Percentiles rank a stretch among this genome's conserved stretches.
phyloP scores from a whole-genome alignment of 2,797 vertebrate genomes.

The Chiloscyllium punctatum region DNA sequence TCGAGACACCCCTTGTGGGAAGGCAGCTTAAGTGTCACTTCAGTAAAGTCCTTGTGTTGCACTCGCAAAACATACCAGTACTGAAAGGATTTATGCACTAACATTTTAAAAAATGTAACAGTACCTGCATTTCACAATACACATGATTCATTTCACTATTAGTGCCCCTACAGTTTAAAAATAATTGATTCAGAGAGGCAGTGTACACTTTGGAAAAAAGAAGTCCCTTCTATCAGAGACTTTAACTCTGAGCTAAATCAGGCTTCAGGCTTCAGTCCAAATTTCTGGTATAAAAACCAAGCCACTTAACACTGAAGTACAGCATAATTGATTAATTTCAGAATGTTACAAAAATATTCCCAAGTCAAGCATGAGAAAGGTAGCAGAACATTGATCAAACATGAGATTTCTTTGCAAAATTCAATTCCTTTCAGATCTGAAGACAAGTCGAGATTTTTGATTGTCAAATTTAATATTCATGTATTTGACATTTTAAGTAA shows the following conservation, averaged over 20 bases:
- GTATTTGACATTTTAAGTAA: not conserved
- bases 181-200: not conserved
- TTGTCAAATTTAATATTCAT: not conserved
- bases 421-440: not conserved
- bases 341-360: not conserved
- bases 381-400: not conserved
- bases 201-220: not conserved
- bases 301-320: not conserved
- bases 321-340: not conserved
- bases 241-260: not conserved
- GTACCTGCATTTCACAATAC: not conserved
- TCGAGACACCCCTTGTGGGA: no score
- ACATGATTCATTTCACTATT: not conserved
- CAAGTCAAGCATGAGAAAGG: not conserved
- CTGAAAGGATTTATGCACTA: not conserved
- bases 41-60: no score
- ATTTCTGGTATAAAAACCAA: not conserved
- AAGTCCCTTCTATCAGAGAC: not conserved
- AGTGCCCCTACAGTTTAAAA: not conserved
- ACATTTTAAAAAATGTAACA: not conserved
- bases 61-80: not conserved
- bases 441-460: not conserved
- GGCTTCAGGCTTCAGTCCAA: not conserved
- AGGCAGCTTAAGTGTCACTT: no score
- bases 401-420: not conserved